Evolutionary conservation across 2,888 invertebrate genomes (phyloP), one percentile per base, ranked within the genome.

Genomic region (Nymphalis c-album): DNA sequence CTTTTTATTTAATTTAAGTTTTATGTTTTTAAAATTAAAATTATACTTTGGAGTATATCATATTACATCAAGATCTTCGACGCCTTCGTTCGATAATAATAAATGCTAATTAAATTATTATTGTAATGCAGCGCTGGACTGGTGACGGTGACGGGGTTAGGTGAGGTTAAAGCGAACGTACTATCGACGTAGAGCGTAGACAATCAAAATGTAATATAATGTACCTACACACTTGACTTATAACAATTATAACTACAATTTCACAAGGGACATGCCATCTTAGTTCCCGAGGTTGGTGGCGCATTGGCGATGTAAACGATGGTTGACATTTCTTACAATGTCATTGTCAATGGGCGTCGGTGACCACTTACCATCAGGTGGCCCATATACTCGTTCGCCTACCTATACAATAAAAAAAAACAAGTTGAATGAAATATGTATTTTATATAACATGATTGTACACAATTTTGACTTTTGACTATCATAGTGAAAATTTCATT

Each of bases 91-190:
- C n/a, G n/a, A n/a, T n/a, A 35, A 57, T 35, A 57, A 40, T 26
- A 22, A 17, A 53, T 57, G 35, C 10, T 57, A 40, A 57, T 40
- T 57, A 40, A 35, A 40, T 57, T 18, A 57, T 40, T 35, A 40
- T 40, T 7, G 53, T n/a, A 31, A 31, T 31, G 53, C 53, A 31
- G 17, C 17, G 17, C 20, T 31, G 10, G 51, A 22, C 51, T n/a
- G 31, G 17, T 17, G 26, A n/a, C 35, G 18, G 22, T 20, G 20
- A 6, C 13, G 31, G 57, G 57, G 57, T 40, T 40, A 57, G 18
- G 26, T 40, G 18, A 2, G 40, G 57, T 57, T 57, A 8, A n/a
- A 26, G 53, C 31, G 53, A 55, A 8, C 26, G 17, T 31, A 31
- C 31, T 31, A 10, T 26, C 16, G 31, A 7, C 26, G 48, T 40